Base-by-base conservation (phyloP, 2,888 invertebrate species). In the Perizoma flavofasciatum region DNA sequence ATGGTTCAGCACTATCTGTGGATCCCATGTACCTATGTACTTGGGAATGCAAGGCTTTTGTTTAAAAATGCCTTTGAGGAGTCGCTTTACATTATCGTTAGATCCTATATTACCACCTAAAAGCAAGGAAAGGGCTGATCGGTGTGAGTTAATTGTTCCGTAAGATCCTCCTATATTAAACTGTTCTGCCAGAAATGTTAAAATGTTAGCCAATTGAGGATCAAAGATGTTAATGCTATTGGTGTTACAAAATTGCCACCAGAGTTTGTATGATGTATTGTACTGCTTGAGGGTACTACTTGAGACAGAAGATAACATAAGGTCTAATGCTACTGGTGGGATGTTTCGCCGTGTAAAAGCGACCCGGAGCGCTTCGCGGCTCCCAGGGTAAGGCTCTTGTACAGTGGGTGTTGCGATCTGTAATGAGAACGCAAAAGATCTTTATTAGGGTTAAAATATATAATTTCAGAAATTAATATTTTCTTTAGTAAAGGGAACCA, bases 341-440 rank as follows among this genome's bases (percentile, higher is more conserved):
- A 35, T 44, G n/a, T 43, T 50, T 39, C 39, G 54, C 33, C 43
- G 34, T 22, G 46, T 5, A 39, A 57, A 62, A 3, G 61, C 61
- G 5, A 32, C 22, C 61, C 58, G 39, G 61, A 62, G 57, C 60
- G 54, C 54, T 37, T 47, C 43, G 55, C 62, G 47, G 59, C 59
- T 11, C 52, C 59, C 62, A 59, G 59, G 52, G 46, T 63, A 63
- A 55, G 54, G n/a, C n/a, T n/a, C n/a, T n/a, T n/a, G n/a, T n/a
- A n/a, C 5, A 56, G 22, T 32, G 44, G 45, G 41, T 53, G 61
- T 10, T 48, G 49, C n/a, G 34, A 34, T 37, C 52, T 56, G 59
- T 49, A 56, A 61, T 37, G 49, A 43, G 61, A 55, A 39, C 37
- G 55, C 10, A 55, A 41, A 32, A 45, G 45, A n/a, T 22, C 45